These are phyloP conservation scores for Alloscopus bannaensis DNA, from an alignment of 2,888 invertebrate genomes.

Conservation along the genomic window DNA sequence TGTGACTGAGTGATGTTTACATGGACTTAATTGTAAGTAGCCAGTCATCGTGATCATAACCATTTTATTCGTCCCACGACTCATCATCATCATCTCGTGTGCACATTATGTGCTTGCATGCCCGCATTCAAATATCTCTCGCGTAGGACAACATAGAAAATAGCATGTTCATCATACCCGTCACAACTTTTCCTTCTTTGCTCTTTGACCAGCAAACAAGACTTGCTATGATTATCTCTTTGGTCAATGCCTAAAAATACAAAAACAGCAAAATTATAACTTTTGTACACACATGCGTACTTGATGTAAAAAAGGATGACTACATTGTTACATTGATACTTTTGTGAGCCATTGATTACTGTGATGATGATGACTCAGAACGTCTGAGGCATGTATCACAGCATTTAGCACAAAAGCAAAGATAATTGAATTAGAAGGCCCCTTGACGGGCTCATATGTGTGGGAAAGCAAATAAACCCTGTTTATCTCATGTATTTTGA, in stretches of 20 bases:
- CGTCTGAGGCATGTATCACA: too few species aligned
- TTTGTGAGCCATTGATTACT: too few species aligned
- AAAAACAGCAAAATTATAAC: too few species aligned
- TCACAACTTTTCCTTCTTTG: background rate
- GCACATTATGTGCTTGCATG: conserved; percentile 29
- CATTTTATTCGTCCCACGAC: background rate
- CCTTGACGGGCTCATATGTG: background rate
- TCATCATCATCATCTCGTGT: too few species aligned
- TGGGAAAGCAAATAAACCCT: conserved; percentile 38
- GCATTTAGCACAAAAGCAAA: too few species aligned
- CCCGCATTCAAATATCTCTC: too few species aligned
- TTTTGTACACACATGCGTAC: too few species aligned
- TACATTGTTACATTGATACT: too few species aligned
- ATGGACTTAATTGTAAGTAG: conserved; percentile 48
- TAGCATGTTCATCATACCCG: conserved; percentile 37
- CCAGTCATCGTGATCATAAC: conserved; percentile 29
- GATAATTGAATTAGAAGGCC: conserved; percentile 9
- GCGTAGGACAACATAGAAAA: conserved; percentile 39
- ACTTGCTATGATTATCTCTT: too few species aligned
- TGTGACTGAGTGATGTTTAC: conserved; percentile 49
- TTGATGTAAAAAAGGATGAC: too few species aligned
- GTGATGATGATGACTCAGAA: conserved; percentile 16
- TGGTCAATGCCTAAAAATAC: too few species aligned
- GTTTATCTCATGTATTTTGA: background rate
- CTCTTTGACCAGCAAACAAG: too few species aligned